Base-by-base conservation (phyloP, 2,888 invertebrate genomes). In the Drosophila cracens region DNA sequence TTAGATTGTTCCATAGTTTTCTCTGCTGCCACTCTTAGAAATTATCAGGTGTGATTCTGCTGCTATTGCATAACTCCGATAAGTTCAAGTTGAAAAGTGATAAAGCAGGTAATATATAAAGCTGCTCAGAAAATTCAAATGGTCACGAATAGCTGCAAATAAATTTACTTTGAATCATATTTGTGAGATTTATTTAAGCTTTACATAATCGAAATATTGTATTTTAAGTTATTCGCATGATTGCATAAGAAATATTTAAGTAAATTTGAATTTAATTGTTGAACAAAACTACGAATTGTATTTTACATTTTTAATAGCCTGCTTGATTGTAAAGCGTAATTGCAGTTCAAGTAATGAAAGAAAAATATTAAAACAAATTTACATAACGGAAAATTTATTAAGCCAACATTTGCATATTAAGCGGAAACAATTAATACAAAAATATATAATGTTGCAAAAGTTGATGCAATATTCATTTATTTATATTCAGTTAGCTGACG, bases 31-130 rank as follows among this genome's bases (percentile, higher is more conserved):
- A 33, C 34, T 57, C 57, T 71, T 65, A 57, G 60, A 65, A 69
- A 49, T 60, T 60, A 27, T 64, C 40, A 52, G 29, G 27, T 52
- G 63, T 36, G 57, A 40, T 58, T 43, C 36, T 16, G 46, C 40
- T 49, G 25, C 10, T 27, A 16, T 59, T 61, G 64, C 74, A 61
- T 64, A 63, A 57, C 69, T 53, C 16, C 31, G 60, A 66, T 59
- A 58, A 49, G 25, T 40, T 59, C 18, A 27, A 33, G 49, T 34
- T 13, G 16, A 27, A 38, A 16, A 49, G 11, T n/a, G 71, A 75
- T 76, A 56, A 58, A 58, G 27, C 81, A 64, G 79, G 66, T 74
- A 58, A 34, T n/a, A 21, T 27, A 29, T 51, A 58, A 33, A 34
- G 25, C n/a, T 16, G 63, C 36, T 38, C 59, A 71, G 49, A 52